phyloP scores from a whole-genome alignment of 2,888 invertebrate species.

The Tolmerus cingulatus region DNA sequence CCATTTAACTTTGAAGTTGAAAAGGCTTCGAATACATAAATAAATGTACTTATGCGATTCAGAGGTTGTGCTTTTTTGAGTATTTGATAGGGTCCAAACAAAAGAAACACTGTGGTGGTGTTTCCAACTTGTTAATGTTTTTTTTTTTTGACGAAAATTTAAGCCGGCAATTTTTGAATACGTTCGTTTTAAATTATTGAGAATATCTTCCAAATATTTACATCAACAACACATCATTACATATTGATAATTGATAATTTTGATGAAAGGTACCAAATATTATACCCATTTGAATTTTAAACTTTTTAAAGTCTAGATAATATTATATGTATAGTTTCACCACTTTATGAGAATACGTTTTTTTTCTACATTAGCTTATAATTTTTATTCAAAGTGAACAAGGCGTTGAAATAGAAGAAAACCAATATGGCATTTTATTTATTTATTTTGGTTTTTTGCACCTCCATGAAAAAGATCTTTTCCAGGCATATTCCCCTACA shows the following conservation, averaged over 20 bases:
- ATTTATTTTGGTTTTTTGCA: neutral
- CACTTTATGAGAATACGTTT: neutral
- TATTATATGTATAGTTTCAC: too few species aligned
- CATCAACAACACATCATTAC: too few species aligned
- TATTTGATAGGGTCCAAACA: neutral
- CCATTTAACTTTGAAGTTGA: neutral
- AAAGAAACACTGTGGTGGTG: neutral
- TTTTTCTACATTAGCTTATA: neutral
- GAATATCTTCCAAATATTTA: too few species aligned
- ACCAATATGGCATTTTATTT: neutral
- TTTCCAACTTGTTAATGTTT: neutral
- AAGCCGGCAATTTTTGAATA: neutral
- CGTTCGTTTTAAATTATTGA: too few species aligned
- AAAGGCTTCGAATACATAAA: neutral
- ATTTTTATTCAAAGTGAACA: neutral
- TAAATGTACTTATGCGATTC: neutral
- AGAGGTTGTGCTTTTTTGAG: neutral
- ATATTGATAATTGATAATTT: too few species aligned
- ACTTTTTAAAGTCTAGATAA: too few species aligned
- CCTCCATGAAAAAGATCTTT: neutral
- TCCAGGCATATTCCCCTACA: neutral
- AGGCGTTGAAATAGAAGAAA: neutral
- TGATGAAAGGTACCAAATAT: too few species aligned
- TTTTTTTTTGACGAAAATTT: neutral
- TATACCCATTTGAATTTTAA: too few species aligned